Evolutionary conservation across 2,797 vertebrate genomes (phyloP), one percentile per base, ranked within the genome.

Genomic region (Orientallactaga sibirica): DNA sequence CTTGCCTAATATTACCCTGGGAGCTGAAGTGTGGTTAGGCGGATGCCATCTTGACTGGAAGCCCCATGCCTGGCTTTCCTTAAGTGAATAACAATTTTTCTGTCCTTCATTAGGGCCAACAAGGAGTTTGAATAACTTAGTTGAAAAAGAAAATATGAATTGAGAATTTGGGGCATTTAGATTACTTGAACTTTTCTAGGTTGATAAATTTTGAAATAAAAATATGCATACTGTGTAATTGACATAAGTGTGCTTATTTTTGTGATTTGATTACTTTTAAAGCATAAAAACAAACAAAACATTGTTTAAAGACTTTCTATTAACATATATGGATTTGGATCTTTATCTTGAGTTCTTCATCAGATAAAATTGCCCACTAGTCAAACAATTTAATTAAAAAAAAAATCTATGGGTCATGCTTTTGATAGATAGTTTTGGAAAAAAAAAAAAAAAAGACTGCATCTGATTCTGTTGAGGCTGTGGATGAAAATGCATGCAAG

Each of bases 371-470:
- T 14, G 3, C 83, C 3, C 2, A 55, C 55, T 82, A 73, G 64
- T 81, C 61, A 85, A 82, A 84, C 22, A 19, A 33, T 92, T 88
- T 55, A 68, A 62, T 58, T 89, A 7, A 15, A 75, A 87, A 80
- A 76, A 1, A 14, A 75, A 66, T 61, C 9, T 86, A 20, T 86
- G 67, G 19, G 27, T 5, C 5, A 81, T 1, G 15, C 78, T 37
- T 96, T n/a, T 18, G 82, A 74, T 16, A 52, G 52, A 52, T 52
- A 52, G 7, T 12, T 52, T 52, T 52, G 33, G 2, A 37, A 37
- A 52, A 52, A 52, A 52, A 52, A 37, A 37, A 37, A 52, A 52
- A 52, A 52, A 52, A 52, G 7, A 7, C 11, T 12, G 7, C 11
- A 52, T 52, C n/a, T 64, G 3, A 67, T 75, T 41, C 64, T 93